phyloP scores from a whole-genome alignment of 2,888 invertebrate species.

The Crossocerus cetratus region DNA sequence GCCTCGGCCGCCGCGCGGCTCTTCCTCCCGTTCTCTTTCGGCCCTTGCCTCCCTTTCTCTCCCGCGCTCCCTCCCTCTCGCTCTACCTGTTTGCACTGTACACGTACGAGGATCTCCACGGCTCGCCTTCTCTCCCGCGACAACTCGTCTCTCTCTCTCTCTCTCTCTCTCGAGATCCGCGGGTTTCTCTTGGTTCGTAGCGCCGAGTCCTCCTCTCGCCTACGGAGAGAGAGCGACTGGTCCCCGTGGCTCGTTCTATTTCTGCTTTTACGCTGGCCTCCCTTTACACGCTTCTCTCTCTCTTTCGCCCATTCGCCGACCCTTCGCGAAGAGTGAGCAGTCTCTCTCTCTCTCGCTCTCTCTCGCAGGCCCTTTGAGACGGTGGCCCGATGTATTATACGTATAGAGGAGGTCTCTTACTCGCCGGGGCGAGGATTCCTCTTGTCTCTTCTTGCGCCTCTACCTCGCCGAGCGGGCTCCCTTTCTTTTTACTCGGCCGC shows the following conservation, averaged over 20 bases:
- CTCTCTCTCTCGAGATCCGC: constrained; percentile 7
- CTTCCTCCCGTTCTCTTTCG: constrained; percentile 49
- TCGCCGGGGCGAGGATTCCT: constrained; percentile 20
- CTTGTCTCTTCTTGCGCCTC: constrained; percentile 24
- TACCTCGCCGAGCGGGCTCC: not conserved
- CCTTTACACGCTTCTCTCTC: constrained; percentile 7
- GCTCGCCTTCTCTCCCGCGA: not conserved
- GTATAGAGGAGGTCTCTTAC: constrained; percentile 68
- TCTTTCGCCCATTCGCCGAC: constrained; percentile 36
- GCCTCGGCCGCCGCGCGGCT: constrained; percentile 26
- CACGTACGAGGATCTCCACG: not conserved
- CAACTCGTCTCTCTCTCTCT: not conserved
- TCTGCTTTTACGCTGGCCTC: constrained; percentile 67
- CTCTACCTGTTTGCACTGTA: not conserved
- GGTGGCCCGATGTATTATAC: no score
- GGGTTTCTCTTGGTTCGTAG: constrained; percentile 29
- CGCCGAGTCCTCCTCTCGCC: constrained; percentile 71
- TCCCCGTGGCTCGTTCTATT: constrained; percentile 74
- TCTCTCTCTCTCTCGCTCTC: constrained; percentile 40
- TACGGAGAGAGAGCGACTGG: constrained; percentile 31
- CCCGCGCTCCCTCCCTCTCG: not conserved
- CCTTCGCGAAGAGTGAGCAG: no score
- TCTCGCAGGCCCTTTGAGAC: constrained; percentile 59
- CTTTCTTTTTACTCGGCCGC: not conserved
- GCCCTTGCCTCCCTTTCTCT: not conserved